phyloP scores from a whole-genome alignment of 2,113 vertebrate genomes.

The Hippolais icterina region DNA sequence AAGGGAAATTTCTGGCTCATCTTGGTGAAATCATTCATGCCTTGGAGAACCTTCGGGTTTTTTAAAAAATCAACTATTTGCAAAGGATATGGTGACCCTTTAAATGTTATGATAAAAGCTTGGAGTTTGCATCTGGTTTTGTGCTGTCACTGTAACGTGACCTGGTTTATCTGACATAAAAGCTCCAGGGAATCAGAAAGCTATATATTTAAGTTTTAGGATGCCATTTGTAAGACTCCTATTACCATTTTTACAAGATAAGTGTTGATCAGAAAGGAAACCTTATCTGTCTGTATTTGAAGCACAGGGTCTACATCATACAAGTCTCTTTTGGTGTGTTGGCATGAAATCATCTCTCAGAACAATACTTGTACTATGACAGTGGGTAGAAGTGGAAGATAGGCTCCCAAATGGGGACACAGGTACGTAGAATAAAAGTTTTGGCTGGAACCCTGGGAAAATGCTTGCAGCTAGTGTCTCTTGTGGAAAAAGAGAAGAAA shows the following conservation, averaged over 20 bases:
- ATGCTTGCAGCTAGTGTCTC: constrained; percentile 49
- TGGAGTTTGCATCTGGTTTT: background rate
- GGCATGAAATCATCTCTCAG: background rate
- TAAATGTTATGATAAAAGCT: background rate
- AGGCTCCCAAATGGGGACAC: constrained; percentile 26
- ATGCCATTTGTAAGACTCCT: background rate
- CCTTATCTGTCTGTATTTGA: constrained; percentile 8
- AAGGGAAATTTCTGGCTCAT: background rate
- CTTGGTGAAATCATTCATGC: background rate
- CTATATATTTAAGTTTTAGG: constrained; percentile 29
- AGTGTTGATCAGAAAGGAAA: constrained; percentile 29
- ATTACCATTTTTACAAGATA: background rate
- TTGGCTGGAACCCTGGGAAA: constrained; percentile 80
- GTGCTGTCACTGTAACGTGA: background rate
- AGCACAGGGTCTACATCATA: background rate
- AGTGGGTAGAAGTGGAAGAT: constrained; percentile 3
- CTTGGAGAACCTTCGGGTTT: background rate
- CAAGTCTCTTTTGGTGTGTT: background rate
- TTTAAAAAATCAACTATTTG: background rate
- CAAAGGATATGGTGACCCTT: background rate
- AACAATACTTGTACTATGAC: constrained; percentile 65
- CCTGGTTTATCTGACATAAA: background rate
- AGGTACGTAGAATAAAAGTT: constrained; percentile 54
- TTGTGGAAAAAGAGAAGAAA: constrained; percentile 67
- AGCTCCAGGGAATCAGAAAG: background rate